Evolutionary conservation across 2,888 invertebrate genomes (phyloP).

Genomic region (Leptopterna dolabrata): DNA sequence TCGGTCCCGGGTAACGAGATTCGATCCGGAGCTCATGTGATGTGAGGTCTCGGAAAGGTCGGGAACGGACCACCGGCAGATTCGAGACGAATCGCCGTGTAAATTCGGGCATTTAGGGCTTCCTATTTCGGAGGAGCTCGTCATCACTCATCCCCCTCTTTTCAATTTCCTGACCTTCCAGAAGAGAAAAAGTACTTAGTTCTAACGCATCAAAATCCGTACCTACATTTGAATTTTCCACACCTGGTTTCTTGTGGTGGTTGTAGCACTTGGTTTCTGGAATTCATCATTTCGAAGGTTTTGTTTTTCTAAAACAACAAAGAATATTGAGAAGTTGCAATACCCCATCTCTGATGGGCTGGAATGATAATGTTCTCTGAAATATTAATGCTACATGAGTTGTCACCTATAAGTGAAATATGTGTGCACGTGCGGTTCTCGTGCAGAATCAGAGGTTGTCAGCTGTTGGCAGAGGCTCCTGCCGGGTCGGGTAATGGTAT

Average conservation of each 20-base stretch:
- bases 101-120: background rate
- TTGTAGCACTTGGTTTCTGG: too few species aligned
- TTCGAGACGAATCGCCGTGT: background rate
- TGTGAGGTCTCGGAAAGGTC: background rate
- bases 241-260: too few species aligned
- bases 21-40: background rate
- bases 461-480: constrained; percentile 12
- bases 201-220: too few species aligned
- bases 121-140: background rate
- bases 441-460: background rate
- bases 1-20: background rate
- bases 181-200: too few species aligned
- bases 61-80: background rate
- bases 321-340: too few species aligned
- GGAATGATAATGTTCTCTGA: too few species aligned
- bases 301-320: too few species aligned
- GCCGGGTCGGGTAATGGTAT: constrained; percentile 15
- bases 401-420: too few species aligned
- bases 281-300: too few species aligned
- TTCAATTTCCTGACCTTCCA: background rate
- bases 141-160: background rate
- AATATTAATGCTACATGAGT: too few species aligned
- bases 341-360: too few species aligned
- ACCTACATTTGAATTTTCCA: too few species aligned
- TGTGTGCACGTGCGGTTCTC: background rate